Conservation (phyloP, 2,888 invertebrate species). For the Mystacides longicornis region DNA sequence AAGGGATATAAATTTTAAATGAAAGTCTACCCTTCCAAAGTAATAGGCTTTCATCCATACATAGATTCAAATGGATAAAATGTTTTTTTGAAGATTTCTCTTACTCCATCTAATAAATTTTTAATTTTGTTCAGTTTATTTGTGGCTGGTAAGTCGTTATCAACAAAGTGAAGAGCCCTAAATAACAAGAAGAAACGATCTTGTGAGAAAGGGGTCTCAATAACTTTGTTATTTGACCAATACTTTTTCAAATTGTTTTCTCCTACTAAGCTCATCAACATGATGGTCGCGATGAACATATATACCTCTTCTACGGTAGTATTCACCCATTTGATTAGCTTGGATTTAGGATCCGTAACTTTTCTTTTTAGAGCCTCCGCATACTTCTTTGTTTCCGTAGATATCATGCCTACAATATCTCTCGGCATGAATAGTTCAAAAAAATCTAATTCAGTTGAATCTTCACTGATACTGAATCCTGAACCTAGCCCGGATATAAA, state of each 20-base stretch:
- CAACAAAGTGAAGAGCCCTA: constrained; percentile 2
- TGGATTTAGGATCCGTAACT: neutral
- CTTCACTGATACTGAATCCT: neutral
- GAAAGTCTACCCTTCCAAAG: constrained; percentile 12
- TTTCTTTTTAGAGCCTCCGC: neutral
- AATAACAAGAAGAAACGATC: constrained; percentile 7
- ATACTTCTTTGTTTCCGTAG: constrained; percentile 5
- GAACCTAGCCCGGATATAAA: constrained; percentile 5
- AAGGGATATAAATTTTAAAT: constrained; percentile 13
- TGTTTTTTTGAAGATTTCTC: neutral
- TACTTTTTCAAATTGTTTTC: constrained; percentile 5
- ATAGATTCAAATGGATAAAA: constrained; percentile 12
- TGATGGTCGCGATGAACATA: constrained; percentile 6
- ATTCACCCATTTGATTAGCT: constrained; percentile 10
- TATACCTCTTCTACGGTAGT: constrained; percentile 6
- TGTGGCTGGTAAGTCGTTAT: neutral
- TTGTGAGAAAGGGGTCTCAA: constrained; percentile 11
- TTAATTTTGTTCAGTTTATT: constrained; percentile 7
- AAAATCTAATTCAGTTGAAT: constrained; percentile 1
- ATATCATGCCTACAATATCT: neutral
- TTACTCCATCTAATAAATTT: constrained; percentile 3
- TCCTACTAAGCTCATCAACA: constrained; percentile 11
- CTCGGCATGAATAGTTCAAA: constrained; percentile 1
- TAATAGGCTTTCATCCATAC: constrained; percentile 14
- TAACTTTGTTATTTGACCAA: constrained; percentile 4